Evolutionary conservation across 2,113 vertebrate genomes (phyloP), one percentile per base, ranked within the genome.

Genomic region (Fulmarus glacialis): DNA sequence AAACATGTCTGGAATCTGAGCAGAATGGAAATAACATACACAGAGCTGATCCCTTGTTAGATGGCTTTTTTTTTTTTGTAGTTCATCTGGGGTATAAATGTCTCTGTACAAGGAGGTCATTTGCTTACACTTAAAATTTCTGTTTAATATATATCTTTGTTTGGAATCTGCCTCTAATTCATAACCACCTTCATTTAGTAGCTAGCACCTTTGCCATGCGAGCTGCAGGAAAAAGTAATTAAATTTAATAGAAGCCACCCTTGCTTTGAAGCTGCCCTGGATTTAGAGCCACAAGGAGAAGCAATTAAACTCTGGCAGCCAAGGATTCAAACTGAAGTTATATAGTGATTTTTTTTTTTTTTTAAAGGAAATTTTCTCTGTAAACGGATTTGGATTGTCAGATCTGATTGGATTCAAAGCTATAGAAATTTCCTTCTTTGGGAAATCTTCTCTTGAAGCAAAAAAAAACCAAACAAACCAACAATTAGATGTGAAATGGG

Each of bases 241-340:
- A 97, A 95, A 95, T 95, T 97, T 98, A 96, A 96, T 96, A 62
- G 92, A 94, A 95, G 96, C 84, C 95, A 97, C 95, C 87, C 93
- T 95, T 40, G 38, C 97, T 97, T 98, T 98, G 96, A 98, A 98
- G 96, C 93, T 94, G 93, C 74, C 82, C 84, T 71, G 90, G 71
- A 73, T 97, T 96, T 92, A 93, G 93, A 86, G 87, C 81, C 87
- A 94, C 70, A 38, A 92, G 94, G 89, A 96, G 90, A 96, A 91
- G 95, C 94, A 97, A 97, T 98, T 98, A 98, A 97, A 92, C 36
- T 72, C 53, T 58, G 80, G 85, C 86, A 93, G 94, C 86, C 64
- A 17, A 4, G 56, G 94, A 87, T 93, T 92, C 86, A 63, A 90
- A 40, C 64, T 72, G 73, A 87, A 96, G 91, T 93, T 92, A 80